Base-by-base conservation (phyloP, 1,140 invertebrate species). In the Battus philenor region DNA sequence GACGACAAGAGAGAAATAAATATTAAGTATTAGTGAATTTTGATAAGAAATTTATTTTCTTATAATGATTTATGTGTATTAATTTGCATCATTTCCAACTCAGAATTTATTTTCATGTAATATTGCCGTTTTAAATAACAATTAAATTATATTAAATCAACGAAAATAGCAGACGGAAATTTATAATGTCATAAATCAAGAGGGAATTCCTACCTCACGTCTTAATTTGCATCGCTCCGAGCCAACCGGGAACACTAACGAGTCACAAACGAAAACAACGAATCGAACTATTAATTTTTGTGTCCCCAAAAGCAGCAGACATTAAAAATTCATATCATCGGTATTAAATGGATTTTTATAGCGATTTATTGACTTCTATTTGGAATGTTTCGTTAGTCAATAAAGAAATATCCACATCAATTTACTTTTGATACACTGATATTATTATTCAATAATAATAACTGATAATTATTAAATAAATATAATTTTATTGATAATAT, bases 221-320 rank as follows among this genome's bases (percentile, higher is more conserved):
- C 69, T 81, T 78, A 77, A 81, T 83, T 83, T 79, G 75, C 77
- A 83, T 83, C 54, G 67, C 75, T 62, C 38, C 18, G 39, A 65
- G 70, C 69, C 47, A 59, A 60, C 55, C 61, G 56, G 61, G 55
- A 72, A 78, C 72, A 74, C 74, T 77, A 79, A 81, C 73, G 79
- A 81, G 66, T 59, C 55, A 64, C 64, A 66, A 75, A 77, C 63
- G 59, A 78, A 83, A 74, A 80, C 74, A 78, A 78, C 68, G 50
- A 69, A 80, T 75, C 68, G 57, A 79, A 73, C 75, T 77, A 83
- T 81, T 67, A 77, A 83, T 83, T 78, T 74, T 53, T 58, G 58
- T 70, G 72, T 66, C 64, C 59, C 65, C 64, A 71, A 75, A 70
- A 70, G 63, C 33, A n/a, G 17, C 53, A 56, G 49, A 57, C 68